Conservation (phyloP, 35 echinoderm and acorn worm species). For the Ophioderma brevispina region DNA sequence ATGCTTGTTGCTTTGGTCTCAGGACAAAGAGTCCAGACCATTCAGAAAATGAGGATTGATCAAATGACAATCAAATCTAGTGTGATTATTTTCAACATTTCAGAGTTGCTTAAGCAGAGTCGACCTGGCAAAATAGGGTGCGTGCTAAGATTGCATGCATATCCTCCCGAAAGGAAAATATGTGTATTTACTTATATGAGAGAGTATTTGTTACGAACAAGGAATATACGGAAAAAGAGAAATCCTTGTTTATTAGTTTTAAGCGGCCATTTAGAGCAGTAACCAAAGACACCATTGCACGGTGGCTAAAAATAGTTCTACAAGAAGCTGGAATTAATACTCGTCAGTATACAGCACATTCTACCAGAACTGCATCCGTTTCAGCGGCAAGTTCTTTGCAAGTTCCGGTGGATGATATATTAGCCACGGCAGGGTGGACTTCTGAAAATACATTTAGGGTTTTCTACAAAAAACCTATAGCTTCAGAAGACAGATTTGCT, state of each 20-base stretch:
- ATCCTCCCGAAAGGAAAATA: constrained; percentile 45
- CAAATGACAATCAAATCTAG: not conserved
- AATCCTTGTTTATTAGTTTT: too few relatives aligned
- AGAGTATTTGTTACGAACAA: constrained; percentile 56
- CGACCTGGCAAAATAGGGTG: constrained; percentile 10
- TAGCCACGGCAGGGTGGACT: not conserved
- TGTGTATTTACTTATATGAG: constrained; percentile 53
- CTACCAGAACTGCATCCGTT: constrained; percentile 20
- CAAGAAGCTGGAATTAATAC: constrained; percentile 39
- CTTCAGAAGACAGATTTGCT: not conserved
- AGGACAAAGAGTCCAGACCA: constrained; percentile 44
- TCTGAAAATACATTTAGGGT: constrained; percentile 12
- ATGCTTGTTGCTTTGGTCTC: constrained; percentile 50
- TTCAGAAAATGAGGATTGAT: constrained; percentile 3
- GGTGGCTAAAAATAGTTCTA: constrained; percentile 44
- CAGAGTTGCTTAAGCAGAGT: constrained; percentile 57
- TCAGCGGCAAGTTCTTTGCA: not conserved
- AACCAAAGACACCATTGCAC: constrained; percentile 39
- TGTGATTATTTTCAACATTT: constrained; percentile 7
- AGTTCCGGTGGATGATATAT: not conserved
- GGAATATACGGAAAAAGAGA: too few relatives aligned
- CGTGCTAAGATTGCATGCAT: constrained; percentile 16
- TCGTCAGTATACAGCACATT: constrained; percentile 1
- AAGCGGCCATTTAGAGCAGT: too few relatives aligned
- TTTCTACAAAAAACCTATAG: constrained; percentile 13